phyloP scores from a whole-genome alignment of 2,113 vertebrate species.

The Clupea harengus region DNA sequence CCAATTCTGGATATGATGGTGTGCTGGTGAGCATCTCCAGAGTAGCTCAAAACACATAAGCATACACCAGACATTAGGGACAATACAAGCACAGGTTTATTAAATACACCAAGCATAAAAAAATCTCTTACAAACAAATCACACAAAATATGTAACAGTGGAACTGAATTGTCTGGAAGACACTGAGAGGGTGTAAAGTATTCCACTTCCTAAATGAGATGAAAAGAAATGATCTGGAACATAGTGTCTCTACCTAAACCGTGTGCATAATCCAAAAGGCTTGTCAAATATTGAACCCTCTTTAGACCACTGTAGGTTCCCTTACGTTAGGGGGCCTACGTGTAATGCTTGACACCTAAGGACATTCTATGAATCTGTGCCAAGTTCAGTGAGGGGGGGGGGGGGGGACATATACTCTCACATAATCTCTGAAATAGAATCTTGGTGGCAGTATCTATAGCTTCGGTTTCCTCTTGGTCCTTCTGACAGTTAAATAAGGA shows the following conservation, averaged over 20 bases:
- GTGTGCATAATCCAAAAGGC: neutral
- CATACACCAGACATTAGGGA: neutral
- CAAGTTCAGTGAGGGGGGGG: neutral
- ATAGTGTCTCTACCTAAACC: neutral
- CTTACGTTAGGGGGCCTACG: neutral
- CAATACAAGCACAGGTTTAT: conserved; percentile 49
- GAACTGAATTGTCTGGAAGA: conserved; percentile 42
- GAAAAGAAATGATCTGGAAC: neutral
- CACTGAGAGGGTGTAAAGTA: conserved; percentile 23
- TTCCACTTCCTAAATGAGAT: neutral
- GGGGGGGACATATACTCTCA: neutral
- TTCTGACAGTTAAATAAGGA: conserved; percentile 9
- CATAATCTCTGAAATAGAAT: conserved; percentile 19
- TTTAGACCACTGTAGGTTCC: neutral
- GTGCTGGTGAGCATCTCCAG: neutral
- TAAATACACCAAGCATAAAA: conserved; percentile 46
- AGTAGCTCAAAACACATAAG: neutral
- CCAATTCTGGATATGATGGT: neutral
- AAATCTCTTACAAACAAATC: conserved; percentile 28
- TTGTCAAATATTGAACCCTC: neutral
- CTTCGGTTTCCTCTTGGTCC: conserved; percentile 23
- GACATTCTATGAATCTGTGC: neutral
- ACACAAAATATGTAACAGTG: conserved; percentile 35
- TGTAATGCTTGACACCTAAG: neutral
- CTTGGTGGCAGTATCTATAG: conserved; percentile 41